Percentiles rank a stretch among this genome's conserved stretches.
Evolutionary conservation across 2,888 invertebrate genomes (phyloP).

Genomic region (Sthenelais limicola): DNA sequence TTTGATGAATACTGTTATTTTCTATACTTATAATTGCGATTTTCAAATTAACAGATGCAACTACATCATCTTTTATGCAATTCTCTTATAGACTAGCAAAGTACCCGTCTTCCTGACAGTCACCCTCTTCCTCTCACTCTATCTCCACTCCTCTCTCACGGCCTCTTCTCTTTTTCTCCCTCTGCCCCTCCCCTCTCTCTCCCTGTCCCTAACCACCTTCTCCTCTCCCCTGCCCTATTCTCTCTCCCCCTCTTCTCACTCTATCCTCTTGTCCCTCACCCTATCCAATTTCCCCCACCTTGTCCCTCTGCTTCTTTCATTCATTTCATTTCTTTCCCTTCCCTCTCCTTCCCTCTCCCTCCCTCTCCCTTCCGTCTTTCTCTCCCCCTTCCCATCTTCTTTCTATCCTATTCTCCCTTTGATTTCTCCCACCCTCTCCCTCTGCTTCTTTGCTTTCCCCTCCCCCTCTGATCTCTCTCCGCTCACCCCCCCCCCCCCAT

Average conservation of each 20-base stretch:
- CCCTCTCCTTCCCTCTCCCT: neutral
- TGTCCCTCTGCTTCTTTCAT: neutral
- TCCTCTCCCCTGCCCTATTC: neutral
- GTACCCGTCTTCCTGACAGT: neutral
- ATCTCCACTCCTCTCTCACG: neutral
- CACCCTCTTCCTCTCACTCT: neutral
- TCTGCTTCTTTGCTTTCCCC: too few species aligned
- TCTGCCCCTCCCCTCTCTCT: neutral
- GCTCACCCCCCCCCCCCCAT: too few species aligned
- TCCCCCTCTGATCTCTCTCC: too few species aligned
- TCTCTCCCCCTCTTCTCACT: constrained; percentile 6
- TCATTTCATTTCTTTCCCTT: neutral
- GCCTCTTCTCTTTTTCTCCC: neutral
- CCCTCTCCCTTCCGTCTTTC: constrained; percentile 1
- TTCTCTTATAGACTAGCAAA: too few species aligned
- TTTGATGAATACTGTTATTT: too few species aligned
- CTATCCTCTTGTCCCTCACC: neutral
- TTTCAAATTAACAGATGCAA: too few species aligned
- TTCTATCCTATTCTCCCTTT: too few species aligned
- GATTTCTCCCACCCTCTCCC: too few species aligned
- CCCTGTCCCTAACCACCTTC: neutral
- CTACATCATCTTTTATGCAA: too few species aligned
- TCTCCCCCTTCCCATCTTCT: neutral
- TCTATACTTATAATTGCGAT: too few species aligned
- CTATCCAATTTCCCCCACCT: neutral